A percentile compares a stretch with the other conserved stretches of the same genome.
Conservation (phyloP, 2,113 vertebrate species). For the Synodontis membranacea region DNA sequence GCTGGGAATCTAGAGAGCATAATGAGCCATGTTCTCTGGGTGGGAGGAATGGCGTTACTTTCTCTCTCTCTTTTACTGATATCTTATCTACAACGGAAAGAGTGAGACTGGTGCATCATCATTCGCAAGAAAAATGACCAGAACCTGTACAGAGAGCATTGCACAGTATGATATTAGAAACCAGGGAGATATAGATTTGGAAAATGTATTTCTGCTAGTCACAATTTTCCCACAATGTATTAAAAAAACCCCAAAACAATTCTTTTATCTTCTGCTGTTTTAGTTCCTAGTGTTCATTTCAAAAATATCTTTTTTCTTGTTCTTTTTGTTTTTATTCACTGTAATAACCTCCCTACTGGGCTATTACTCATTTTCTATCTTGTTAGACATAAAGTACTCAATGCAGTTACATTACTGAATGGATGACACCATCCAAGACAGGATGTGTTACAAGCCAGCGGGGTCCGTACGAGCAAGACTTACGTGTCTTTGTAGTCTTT, state of each 20-base stretch:
- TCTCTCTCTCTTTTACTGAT: not conserved
- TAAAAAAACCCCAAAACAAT: no score
- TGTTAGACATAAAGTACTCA: not conserved
- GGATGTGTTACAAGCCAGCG: not conserved
- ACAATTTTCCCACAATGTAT: not conserved
- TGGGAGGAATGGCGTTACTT: no score
- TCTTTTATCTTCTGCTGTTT: not conserved
- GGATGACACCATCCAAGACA: not conserved
- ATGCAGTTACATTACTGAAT: not conserved
- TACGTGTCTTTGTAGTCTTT: constrained; percentile 98
- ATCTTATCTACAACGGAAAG: not conserved
- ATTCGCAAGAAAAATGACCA: not conserved
- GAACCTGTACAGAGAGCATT: not conserved
- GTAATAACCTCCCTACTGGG: no score
- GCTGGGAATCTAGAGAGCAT: no score
- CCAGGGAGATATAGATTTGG: not conserved
- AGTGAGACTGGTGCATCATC: not conserved
- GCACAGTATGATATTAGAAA: not conserved
- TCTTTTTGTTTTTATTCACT: not conserved
- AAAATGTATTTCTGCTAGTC: not conserved
- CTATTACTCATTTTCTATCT: not conserved
- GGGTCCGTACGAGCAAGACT: constrained; percentile 31
- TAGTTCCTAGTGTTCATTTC: not conserved
- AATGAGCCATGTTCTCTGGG: no score
- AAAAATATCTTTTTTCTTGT: not conserved